Base-by-base conservation (phyloP, 2,888 invertebrate species). In the Macaria liturata region DNA sequence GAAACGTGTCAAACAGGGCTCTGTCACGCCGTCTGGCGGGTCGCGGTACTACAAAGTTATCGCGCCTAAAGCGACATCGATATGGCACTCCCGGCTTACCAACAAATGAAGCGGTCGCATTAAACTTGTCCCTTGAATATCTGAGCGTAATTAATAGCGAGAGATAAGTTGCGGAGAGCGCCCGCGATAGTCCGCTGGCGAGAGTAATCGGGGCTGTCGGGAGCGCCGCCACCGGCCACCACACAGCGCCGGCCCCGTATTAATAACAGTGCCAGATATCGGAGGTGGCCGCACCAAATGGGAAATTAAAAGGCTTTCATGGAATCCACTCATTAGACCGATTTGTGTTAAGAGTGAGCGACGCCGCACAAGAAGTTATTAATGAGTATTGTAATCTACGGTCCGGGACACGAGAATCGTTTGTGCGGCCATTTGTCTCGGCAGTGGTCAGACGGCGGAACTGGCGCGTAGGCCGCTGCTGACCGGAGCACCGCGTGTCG, bases 51-150 rank as follows among this genome's bases (percentile, higher is more conserved):
- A 82, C 86, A 88, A 88, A 89, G 88, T 83, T 88, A 90, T 90
- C 90, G 73, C 70, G 69, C 64, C 72, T 83, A 78, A 81, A 85
- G 80, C 81, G 83, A 85, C 79, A 72, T 78, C 75, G 89, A 90
- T 90, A 89, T 85, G 83, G 87, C 83, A 87, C 87, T 88, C 81
- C 81, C 76, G 78, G 79, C 72, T 77, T 78, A 74, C 71, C 82
- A 83, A 86, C 88, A 88, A 90, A 91, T 91, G 91, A 91, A 91
- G 91, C 87, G 84, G 88, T 91, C 86, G 91, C 89, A 90, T 91
- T 91, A 89, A 89, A 89, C 88, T 88, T 87, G 89, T 88, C 91
- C 81, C 72, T 78, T 79, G 84, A 84, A 86, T 90, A 90, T 88
- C 90, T 83, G 77, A 74, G 77, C 78, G 83, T 91, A 91, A 91